Conservation (phyloP, 2,113 vertebrate species). For the Vicugna pacos region DNA sequence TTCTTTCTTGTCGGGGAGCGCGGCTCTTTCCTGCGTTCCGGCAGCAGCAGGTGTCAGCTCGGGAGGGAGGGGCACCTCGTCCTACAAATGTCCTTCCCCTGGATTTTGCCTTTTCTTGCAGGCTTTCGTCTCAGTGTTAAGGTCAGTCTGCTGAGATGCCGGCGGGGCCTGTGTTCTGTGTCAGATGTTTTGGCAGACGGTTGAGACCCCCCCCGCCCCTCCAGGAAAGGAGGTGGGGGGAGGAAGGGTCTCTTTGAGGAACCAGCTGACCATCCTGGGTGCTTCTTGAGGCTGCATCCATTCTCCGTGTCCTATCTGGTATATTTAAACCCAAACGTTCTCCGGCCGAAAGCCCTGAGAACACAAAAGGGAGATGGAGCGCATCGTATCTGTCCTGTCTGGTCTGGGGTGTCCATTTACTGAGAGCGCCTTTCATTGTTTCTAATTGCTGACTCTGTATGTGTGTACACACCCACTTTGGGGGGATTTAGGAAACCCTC, state of each 20-base stretch:
- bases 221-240: neutral
- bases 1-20: neutral
- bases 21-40: neutral
- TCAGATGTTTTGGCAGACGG: conserved; percentile 9
- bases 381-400: neutral
- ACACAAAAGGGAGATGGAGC: neutral
- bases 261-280: neutral
- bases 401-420: neutral
- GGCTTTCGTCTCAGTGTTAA: neutral
- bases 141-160: neutral
- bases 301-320: neutral
- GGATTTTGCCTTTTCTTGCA: conserved; percentile 4
- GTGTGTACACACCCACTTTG: neutral
- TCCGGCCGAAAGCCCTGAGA: neutral
- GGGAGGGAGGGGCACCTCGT: conserved; percentile 58
- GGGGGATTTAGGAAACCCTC: neutral
- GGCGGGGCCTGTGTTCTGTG: neutral
- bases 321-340: neutral
- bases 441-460: neutral
- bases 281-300: neutral
- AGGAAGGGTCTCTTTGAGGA: neutral
- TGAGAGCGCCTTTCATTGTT: neutral
- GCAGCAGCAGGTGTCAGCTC: conserved; percentile 75
- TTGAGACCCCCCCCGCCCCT: neutral
- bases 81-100: conserved; percentile 74